These are phyloP conservation scores for Oreochromis mossambicus DNA, from an alignment of 2,797 vertebrate species.

Conservation along the genomic window DNA sequence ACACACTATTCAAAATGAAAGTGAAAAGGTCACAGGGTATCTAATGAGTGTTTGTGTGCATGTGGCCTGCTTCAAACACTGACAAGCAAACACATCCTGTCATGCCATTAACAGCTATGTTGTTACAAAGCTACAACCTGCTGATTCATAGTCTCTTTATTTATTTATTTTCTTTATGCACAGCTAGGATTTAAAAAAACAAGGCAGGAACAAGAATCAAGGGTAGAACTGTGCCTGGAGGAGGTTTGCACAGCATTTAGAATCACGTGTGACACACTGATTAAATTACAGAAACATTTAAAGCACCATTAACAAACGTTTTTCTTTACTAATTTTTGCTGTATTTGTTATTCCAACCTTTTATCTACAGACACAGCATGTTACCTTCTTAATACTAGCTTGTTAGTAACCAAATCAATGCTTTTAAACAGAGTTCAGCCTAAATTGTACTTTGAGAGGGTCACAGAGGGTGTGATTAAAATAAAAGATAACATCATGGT, in stretches of 20 bases:
- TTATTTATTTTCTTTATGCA: neutral
- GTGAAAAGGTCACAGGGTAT: constrained; percentile 36
- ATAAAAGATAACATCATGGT: neutral
- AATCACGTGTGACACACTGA: neutral
- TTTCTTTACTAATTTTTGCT: neutral
- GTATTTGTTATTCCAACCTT: neutral
- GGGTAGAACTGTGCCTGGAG: neutral
- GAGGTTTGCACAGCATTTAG: neutral
- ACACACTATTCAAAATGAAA: constrained; percentile 11
- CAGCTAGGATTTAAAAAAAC: neutral
- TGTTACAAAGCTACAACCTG: neutral
- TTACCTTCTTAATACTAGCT: neutral
- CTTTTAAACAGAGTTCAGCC: neutral
- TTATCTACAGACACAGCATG: accelerated
- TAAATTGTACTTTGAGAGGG: neutral
- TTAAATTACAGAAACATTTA: neutral
- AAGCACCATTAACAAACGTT: neutral
- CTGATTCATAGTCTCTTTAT: neutral
- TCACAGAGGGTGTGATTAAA: accelerated
- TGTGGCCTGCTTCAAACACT: neutral
- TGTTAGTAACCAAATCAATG: neutral
- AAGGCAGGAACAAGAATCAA: neutral
- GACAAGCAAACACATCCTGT: neutral
- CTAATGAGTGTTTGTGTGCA: neutral
- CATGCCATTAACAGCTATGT: neutral